Evolutionary conservation across 2,113 vertebrate species (phyloP).

Genomic region (Vombatus ursinus): DNA sequence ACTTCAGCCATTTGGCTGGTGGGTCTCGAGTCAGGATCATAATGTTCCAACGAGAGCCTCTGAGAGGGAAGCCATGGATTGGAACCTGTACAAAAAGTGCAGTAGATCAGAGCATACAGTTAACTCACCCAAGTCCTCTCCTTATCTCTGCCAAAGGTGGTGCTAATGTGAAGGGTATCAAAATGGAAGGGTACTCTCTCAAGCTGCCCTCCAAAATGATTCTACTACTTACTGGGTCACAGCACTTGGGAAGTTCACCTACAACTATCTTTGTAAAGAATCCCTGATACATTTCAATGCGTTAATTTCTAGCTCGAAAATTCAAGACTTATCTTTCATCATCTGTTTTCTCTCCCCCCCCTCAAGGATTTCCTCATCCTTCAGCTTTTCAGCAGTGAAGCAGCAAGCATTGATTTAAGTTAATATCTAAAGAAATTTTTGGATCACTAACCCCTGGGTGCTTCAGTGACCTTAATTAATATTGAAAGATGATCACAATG

Average conservation of each 20-base stretch:
- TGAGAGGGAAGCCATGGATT: conserved; percentile 38
- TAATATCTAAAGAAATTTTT: conserved; percentile 45
- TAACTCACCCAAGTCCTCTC: conserved; percentile 27
- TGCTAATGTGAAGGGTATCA: conserved; percentile 11
- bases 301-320: conserved; percentile 39
- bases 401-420: conserved; percentile 50
- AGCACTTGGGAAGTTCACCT: conserved; percentile 12
- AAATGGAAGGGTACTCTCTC: not conserved
- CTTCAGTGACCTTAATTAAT: conserved; percentile 29
- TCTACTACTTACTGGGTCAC: conserved; percentile 23
- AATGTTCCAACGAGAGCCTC: conserved; percentile 10
- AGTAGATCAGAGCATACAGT: conserved; percentile 1
- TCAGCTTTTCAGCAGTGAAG: conserved; percentile 21
- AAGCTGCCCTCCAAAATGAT: conserved; percentile 23
- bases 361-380: not conserved
- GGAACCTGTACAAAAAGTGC: not conserved
- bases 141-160: conserved; percentile 29
- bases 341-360: not conserved
- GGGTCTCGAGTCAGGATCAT: conserved; percentile 30
- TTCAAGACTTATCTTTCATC: conserved; percentile 38
- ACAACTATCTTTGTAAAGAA: conserved; percentile 18
- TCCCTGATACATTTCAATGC: not conserved
- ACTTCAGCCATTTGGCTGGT: conserved; percentile 30
- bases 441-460: conserved; percentile 49
- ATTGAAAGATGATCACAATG: conserved; percentile 23